Conservation (phyloP, 2,888 invertebrate genomes). For the Mantis religiosa region DNA sequence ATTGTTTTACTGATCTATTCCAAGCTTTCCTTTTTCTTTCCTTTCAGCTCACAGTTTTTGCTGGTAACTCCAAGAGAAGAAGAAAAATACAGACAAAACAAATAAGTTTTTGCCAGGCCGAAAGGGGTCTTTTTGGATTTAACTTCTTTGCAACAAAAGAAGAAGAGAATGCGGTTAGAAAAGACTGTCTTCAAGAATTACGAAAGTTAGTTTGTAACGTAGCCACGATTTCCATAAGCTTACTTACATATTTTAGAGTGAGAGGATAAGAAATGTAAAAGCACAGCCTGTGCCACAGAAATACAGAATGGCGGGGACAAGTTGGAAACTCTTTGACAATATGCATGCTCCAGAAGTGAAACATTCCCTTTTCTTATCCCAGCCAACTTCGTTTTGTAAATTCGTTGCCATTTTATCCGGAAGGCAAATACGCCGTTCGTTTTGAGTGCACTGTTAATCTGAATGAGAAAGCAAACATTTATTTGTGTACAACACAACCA, state of each 20-base stretch:
- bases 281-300: too few species aligned
- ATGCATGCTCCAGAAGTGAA: neutral
- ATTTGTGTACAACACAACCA: neutral
- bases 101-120: neutral
- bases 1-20: neutral
- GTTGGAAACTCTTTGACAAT: neutral
- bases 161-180: neutral
- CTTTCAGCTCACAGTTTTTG: neutral
- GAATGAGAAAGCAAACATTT: too few species aligned
- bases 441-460: too few species aligned
- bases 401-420: neutral
- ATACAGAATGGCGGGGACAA: neutral
- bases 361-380: neutral
- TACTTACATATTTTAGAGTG: neutral
- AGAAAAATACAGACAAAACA: neutral
- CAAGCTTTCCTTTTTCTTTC: neutral
- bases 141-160: neutral
- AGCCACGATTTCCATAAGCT: neutral
- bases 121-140: neutral
- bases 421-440: neutral
- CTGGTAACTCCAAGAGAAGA: neutral
- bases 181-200: neutral
- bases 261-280: too few species aligned
- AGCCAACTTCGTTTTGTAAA: neutral
- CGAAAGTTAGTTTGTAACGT: neutral